Evolutionary conservation across 2,888 invertebrate genomes (phyloP), one percentile per base, ranked within the genome.

Genomic region (Zaprionus obscuricornis): DNA sequence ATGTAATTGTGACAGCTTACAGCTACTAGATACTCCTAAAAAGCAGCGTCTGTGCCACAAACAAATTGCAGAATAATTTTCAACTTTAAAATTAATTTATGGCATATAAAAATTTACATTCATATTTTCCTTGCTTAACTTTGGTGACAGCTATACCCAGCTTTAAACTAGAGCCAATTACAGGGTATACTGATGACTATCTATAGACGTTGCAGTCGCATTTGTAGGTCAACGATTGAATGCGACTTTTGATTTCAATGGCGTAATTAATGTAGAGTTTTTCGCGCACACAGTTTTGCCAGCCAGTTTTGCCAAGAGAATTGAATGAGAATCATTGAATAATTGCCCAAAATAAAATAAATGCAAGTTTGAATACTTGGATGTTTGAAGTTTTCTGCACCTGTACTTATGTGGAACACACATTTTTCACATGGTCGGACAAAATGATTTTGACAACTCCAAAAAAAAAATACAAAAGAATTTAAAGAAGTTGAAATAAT

Each of bases 161-260:
- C n/a, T n/a, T n/a, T n/a, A n/a, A 22, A 22, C 22, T 22, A 7
- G 4, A 22, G 22, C 22, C 14, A 13, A 18, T 14, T 50, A 45
- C 51, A 56, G 70, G 69, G 66, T 57, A n/a, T 5, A 13, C 45
- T 54, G 51, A 33, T 63, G 47, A 45, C 37, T 58, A 33, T 58
- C 40, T 33, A 27, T 33, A 33, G 45, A 52, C 29, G 40, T 42
- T 49, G 43, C 54, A 27, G 10, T 27, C 29, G 6, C 60, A 18
- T 70, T 71, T 74, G 71, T 74, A 65, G 71, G 71, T 70, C 74
- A 74, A 37, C 57, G 62, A 60, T 60, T 33, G 51, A 68, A 24
- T 40, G 47, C 43, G 52, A 67, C 70, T 67, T 70, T 68, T 71
- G 72, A 59, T 68, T 68, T 68, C 66, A 68, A 68, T 68, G 50